These are phyloP conservation scores for Borostomias antarcticus DNA, from an alignment of 2,797 vertebrate species.

Conservation along the genomic window DNA sequence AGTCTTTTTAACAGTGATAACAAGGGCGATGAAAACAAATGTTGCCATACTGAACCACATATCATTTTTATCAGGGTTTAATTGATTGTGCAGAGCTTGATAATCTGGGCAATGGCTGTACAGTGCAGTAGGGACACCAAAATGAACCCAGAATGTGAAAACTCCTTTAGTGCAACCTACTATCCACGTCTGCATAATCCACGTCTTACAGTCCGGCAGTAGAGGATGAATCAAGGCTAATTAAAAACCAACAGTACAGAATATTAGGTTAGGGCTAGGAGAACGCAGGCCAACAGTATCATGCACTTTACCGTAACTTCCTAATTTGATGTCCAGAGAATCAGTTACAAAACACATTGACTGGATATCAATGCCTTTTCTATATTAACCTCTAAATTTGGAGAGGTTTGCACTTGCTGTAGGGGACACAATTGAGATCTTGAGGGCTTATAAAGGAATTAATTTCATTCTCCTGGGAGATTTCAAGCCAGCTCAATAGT, in stretches of 20 bases:
- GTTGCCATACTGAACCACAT: slow-evolving; percentile 13
- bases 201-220: no score
- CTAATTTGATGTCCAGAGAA: no score
- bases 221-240: no score
- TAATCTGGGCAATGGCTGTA: slow-evolving; percentile 45
- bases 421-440: slow-evolving; percentile 57
- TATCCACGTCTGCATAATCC: not conserved
- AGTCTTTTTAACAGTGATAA: slow-evolving; percentile 65
- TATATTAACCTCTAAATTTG: not conserved
- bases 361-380: no score
- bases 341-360: no score
- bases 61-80: slow-evolving; percentile 42
- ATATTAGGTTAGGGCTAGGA: no score
- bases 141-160: slow-evolving; percentile 27
- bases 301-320: no score
- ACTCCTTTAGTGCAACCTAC: not conserved
- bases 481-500: slow-evolving; percentile 33
- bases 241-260: no score
- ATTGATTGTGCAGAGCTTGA: slow-evolving; percentile 26
- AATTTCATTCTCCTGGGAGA: slow-evolving; percentile 39
- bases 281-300: no score
- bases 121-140: not conserved
- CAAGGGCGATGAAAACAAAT: slow-evolving; percentile 66
- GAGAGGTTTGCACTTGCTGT: slow-evolving; percentile 30
- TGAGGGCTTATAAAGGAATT: slow-evolving; percentile 57